Base-by-base conservation (phyloP, 2,888 invertebrate genomes). In the Ptychoptera albimana region DNA sequence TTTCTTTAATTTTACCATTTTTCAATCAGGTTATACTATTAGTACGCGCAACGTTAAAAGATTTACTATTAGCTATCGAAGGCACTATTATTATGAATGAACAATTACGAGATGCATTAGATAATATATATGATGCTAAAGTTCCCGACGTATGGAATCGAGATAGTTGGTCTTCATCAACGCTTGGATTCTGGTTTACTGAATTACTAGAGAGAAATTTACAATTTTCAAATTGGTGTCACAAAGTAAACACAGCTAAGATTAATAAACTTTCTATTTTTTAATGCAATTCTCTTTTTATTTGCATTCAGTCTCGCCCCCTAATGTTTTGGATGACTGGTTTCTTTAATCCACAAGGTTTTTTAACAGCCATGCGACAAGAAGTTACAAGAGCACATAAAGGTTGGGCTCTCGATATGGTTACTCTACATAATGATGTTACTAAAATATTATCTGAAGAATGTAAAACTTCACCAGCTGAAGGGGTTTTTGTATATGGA, bases 81-180 rank as follows among this genome's bases (percentile, higher is more conserved):
- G 91, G 91, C 37, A 83, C 85, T 8, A 86, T 89, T 52, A 87
- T 89, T 50, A 88, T 89, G 88, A 88, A 82, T 59, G 88, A 89
- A 71, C 84, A 77, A 42, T 66, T 91, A 23, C 72, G 84, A 44
- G 82, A 88, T 62, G 85, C 87, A 0, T 66, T 91, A 43, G 86
- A 91, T 59, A 83, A 75, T 56, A 87, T 91, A 52, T 89, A 80
- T 60, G 87, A 91, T 59, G 89, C 89, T 0, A 76, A 79, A 58
- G 82, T 89, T 10, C 91, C 91, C 0, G 60, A 57, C 7, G 58
- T 77, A 3, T 87, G 86, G 85, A 64, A 72, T 45, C 72, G 71
- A 50, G 74, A 75, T 23, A 89, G 89, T 1, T 91, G 91, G 91
- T 74, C 77, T 30, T 85, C 88, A 0, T 79, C 82, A 1, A 82